Evolutionary conservation across 2,888 invertebrate species (phyloP).

Genomic region (Conistra vaccinii): DNA sequence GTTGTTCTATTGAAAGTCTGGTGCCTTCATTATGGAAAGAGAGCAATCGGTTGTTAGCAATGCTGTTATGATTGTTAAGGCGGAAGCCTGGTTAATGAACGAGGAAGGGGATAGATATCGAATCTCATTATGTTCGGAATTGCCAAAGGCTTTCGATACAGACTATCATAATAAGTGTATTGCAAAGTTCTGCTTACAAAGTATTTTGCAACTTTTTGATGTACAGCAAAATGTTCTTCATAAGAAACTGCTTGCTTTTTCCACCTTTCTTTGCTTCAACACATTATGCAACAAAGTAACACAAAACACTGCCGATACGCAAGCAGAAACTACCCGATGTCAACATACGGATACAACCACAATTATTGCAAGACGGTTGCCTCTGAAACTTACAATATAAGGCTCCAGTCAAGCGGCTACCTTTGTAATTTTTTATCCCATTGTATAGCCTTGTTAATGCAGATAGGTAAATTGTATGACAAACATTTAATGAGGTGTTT

Average conservation of each 20-base stretch:
- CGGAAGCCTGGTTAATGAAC: slow-evolving; percentile 41
- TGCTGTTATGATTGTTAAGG: slow-evolving; percentile 54
- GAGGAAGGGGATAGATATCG: slow-evolving; percentile 43
- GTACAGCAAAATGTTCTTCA: slow-evolving; percentile 15
- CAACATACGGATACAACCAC: slow-evolving; percentile 36
- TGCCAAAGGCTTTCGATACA: slow-evolving; percentile 23
- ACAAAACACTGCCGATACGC: slow-evolving; percentile 2
- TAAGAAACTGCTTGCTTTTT: slow-evolving; percentile 21
- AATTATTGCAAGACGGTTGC: slow-evolving; percentile 53
- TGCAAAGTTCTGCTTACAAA: slow-evolving; percentile 1
- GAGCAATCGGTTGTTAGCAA: slow-evolving; percentile 54
- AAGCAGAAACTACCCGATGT: slow-evolving; percentile 31
- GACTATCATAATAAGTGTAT: slow-evolving; percentile 4
- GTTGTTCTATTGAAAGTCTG: slow-evolving; percentile 62
- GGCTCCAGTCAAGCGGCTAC: slow-evolving; percentile 69
- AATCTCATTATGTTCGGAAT: slow-evolving; percentile 15
- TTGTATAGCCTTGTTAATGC: slow-evolving; percentile 77
- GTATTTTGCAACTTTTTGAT: slow-evolving; percentile 21
- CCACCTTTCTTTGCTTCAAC: slow-evolving; percentile 5
- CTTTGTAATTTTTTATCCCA: slow-evolving; percentile 83
- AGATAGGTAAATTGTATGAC: slow-evolving; percentile 80
- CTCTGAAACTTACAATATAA: slow-evolving; percentile 56
- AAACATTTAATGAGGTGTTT: slow-evolving; percentile 84
- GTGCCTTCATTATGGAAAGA: slow-evolving; percentile 46
- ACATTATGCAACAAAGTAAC: slow-evolving; percentile 40